Conservation (phyloP, 92 coral and sea anemone species). For the Blastomussa wellsi region DNA sequence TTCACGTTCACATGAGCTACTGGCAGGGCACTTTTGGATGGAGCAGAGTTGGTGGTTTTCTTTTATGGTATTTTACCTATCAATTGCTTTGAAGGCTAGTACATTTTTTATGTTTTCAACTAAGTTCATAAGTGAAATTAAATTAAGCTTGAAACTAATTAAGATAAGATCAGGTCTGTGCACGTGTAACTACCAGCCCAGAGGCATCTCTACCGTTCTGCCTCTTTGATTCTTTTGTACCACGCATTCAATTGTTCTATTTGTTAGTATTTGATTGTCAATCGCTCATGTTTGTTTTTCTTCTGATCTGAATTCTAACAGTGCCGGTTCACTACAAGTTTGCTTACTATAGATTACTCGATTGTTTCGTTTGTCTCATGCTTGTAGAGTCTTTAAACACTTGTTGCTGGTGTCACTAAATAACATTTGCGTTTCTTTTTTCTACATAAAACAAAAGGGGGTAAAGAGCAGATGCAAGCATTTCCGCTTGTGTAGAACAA, state of each 20-base stretch:
- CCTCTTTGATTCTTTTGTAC: not conserved
- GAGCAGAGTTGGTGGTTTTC: too few relatives aligned
- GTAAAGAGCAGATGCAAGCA: not conserved
- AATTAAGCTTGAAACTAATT: not conserved
- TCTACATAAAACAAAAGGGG: not conserved
- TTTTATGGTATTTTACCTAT: too few relatives aligned
- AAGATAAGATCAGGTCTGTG: not conserved
- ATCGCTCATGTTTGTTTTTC: slow-evolving; percentile 4
- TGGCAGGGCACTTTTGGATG: too few relatives aligned
- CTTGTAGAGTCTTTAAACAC: not conserved
- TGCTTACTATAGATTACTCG: not conserved
- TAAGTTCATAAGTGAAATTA: not conserved
- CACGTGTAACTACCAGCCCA: not conserved
- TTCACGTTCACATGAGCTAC: not conserved
- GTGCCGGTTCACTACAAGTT: not conserved
- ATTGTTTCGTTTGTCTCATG: not conserved
- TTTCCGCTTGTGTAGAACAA: not conserved
- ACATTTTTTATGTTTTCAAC: not conserved
- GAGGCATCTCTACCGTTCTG: not conserved
- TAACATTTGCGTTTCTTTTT: not conserved
- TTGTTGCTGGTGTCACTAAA: not conserved
- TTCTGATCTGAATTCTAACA: not conserved
- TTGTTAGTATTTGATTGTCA: not conserved
- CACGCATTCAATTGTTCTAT: not conserved
- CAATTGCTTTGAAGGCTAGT: not conserved